Conservation (phyloP, 2,888 invertebrate genomes). For the Parthenolecanium corni region DNA sequence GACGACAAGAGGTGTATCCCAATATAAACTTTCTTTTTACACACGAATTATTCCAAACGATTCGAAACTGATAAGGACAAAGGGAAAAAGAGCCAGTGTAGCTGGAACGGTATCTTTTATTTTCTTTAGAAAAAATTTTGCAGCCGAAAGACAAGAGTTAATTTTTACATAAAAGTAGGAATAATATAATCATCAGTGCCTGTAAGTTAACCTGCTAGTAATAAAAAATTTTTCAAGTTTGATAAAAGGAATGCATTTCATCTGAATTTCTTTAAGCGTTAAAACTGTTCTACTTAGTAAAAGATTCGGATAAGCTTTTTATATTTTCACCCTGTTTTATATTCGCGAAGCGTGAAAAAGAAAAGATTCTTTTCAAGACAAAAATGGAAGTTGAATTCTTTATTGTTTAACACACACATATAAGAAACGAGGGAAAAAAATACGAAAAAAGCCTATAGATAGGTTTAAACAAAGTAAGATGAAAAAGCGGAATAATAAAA, state of each 20-base stretch:
- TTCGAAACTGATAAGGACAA: no score
- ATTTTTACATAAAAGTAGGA: no score
- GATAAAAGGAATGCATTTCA: conserved; percentile 20
- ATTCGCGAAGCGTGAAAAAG: conserved; percentile 24
- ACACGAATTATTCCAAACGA: no score
- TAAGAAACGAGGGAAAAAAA: conserved; percentile 7
- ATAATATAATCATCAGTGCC: no score
- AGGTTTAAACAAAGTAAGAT: conserved; percentile 27
- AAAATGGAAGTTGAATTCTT: conserved; percentile 26
- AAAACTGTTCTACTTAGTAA: conserved; percentile 17
- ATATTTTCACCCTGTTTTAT: conserved; percentile 29
- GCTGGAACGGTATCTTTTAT: no score
- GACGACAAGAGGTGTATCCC: no score
- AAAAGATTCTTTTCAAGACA: conserved; percentile 11
- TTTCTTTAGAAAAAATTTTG: no score
- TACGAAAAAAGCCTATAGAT: conserved; percentile 19
- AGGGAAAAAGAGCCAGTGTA: no score
- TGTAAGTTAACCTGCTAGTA: no score
- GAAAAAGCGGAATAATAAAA: conserved; percentile 26
- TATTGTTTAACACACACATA: conserved; percentile 20
- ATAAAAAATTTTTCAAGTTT: conserved; percentile 1
- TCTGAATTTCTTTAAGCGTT: conserved; percentile 16
- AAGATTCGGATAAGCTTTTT: conserved; percentile 25
- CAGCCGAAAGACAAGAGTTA: no score
- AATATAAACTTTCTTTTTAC: no score